These are phyloP conservation scores for Glossophaga mutica DNA, from an alignment of 2,797 vertebrate species.

Conservation along the genomic window DNA sequence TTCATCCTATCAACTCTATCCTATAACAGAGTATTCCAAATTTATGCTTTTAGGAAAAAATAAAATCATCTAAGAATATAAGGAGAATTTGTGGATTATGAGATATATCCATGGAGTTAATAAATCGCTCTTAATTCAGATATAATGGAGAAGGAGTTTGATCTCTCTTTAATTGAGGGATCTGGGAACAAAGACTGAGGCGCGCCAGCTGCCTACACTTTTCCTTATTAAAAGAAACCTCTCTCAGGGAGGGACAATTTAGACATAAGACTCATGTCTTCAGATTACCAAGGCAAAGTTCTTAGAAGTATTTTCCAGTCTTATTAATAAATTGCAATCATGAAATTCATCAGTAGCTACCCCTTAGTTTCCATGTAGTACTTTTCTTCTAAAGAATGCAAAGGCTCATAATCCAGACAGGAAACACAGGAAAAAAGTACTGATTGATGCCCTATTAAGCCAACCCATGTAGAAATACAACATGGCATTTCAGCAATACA, in stretches of 20 bases:
- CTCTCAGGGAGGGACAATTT: constrained; percentile 6
- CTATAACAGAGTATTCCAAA: constrained; percentile 12
- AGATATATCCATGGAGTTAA: constrained; percentile 16
- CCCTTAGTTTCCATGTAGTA: background rate
- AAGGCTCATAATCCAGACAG: background rate
- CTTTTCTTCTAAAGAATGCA: background rate
- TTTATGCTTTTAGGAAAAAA: constrained; percentile 34
- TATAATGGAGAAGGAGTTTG: constrained; percentile 50
- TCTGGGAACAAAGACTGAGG: constrained; percentile 29
- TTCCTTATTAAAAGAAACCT: constrained; percentile 34
- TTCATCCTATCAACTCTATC: background rate
- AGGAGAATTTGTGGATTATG: constrained; percentile 28
- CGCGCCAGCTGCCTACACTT: constrained; percentile 26
- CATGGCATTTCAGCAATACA: background rate
- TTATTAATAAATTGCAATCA: constrained; percentile 29
- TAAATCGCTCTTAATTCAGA: constrained; percentile 29
- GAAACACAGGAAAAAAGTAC: background rate
- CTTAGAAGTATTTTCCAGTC: constrained; percentile 12
- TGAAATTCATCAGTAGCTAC: background rate
- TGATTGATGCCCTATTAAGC: background rate
- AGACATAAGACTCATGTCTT: constrained; percentile 12
- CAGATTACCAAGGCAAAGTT: constrained; percentile 10
- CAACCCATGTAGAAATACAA: background rate
- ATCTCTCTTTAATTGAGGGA: constrained; percentile 35
- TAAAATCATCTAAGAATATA: constrained; percentile 35